Base-by-base conservation (phyloP, 2,888 invertebrate genomes). In the Sesia apiformis region DNA sequence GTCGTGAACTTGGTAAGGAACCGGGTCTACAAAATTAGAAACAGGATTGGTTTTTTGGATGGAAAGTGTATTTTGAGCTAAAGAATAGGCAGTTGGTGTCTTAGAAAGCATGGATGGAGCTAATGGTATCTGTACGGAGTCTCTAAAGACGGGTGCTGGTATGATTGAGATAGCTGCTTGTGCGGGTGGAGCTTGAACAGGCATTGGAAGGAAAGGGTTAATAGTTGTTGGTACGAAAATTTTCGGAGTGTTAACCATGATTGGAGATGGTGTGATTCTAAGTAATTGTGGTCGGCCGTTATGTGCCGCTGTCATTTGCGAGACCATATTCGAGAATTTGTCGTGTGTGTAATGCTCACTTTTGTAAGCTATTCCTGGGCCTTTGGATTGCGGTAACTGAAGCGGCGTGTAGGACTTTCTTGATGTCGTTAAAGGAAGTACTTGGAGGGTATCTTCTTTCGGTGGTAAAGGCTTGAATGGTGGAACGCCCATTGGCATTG, bases 391-490 rank as follows among this genome's bases (percentile, higher is more conserved):
- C 23, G 84, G 83, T 52, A 84, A 63, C 65, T 80, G 78, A 39
- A 82, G 72, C n/a, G 84, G 81, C 41, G 81, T 68, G 73, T 79
- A 82, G 52, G 72, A 70, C 61, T 81, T 79, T 62, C 76, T 75
- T 23, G 80, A 77, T 46, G 86, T 74, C 51, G 82, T 65, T 55
- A 90, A 77, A 8, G 91, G 91, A 51, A 90, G 73, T 39, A 91
- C 90, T 69, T 88, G 81, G 55, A 91, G 88, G 4, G 92, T 92
- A 39, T 88, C 87, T 60, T 89, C 87, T 69, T 89, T 89, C 3
- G 93, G 91, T 50, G 95, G 95, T 60, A 96, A 90, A 0, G 96
- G 96, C 70, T 92, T 94, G 80, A 96, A 96, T 0, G 95, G 93
- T 41, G 96, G 96, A 5, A 96, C 92, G 5, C 92, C 91, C 79